phyloP scores from a whole-genome alignment of 2,888 invertebrate genomes.

The Antheraea yamamai region DNA sequence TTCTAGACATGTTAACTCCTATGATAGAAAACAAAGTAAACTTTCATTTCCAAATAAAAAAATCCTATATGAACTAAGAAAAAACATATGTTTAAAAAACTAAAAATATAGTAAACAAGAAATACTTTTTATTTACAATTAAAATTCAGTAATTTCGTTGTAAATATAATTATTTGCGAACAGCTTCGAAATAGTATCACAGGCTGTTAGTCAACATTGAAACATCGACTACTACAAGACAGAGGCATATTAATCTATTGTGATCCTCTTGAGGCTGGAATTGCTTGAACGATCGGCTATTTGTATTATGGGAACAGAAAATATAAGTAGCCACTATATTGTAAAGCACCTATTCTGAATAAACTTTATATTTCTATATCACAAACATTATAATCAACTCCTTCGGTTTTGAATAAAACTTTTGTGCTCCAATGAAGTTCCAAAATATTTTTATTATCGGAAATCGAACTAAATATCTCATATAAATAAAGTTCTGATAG shows the following conservation, averaged over 20 bases:
- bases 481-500: too few relatives aligned
- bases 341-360: background rate
- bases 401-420: background rate
- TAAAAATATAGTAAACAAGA: too few relatives aligned
- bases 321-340: background rate
- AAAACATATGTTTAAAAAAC: too few relatives aligned
- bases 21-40: too few relatives aligned
- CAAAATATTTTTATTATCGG: background rate
- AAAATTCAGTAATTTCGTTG: too few relatives aligned
- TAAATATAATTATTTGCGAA: background rate
- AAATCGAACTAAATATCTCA: too few relatives aligned
- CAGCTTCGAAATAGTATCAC: background rate
- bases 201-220: background rate
- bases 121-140: too few relatives aligned
- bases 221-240: background rate
- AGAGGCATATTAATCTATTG: background rate
- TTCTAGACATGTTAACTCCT: too few relatives aligned
- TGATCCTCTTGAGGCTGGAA: background rate
- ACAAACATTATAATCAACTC: background rate
- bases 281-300: background rate
- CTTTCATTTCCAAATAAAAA: too few relatives aligned
- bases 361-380: background rate
- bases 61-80: too few relatives aligned
- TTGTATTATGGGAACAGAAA: background rate
- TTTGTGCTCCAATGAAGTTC: background rate